A percentile compares a stretch with the other conserved stretches of the same genome.
These are phyloP conservation scores for Alentia gelatinosa DNA, from an alignment of 2,888 invertebrate genomes.

Conservation along the genomic window DNA sequence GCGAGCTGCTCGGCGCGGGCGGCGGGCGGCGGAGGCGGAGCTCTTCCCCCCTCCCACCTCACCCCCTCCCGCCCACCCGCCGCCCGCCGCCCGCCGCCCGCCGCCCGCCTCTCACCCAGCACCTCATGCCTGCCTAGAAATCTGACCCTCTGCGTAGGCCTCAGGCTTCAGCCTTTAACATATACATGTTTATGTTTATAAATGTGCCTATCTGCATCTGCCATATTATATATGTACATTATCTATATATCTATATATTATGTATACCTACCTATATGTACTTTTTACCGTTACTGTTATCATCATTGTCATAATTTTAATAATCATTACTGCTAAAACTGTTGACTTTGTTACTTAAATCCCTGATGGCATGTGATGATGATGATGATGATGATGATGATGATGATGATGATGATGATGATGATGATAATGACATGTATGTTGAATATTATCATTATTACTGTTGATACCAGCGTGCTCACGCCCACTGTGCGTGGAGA, in stretches of 20 bases:
- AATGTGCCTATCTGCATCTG: conserved; percentile 1
- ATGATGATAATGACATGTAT: neutral
- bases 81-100: no score
- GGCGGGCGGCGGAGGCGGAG: no score
- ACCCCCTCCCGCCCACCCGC: no score
- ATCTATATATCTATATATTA: neutral
- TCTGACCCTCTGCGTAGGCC: conserved; percentile 5
- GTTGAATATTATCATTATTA: neutral
- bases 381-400: neutral
- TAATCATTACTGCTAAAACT: no score
- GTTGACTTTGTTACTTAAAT: no score
- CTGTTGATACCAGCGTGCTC: no score
- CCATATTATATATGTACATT: neutral
- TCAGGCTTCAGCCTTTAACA: neutral
- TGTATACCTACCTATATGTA: no score
- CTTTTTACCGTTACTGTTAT: no score
- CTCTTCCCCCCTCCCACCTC: no score
- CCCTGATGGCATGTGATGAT: neutral
- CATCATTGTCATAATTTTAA: no score
- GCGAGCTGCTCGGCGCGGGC: neutral
- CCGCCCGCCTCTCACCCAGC: neutral
- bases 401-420: neutral
- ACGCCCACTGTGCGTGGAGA: no score
- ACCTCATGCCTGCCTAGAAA: neutral
- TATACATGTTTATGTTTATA: neutral